Percentiles rank a stretch among this genome's conserved stretches.
Conservation (phyloP, 2,888 invertebrate species). For the Tanytarsus gracilentus region DNA sequence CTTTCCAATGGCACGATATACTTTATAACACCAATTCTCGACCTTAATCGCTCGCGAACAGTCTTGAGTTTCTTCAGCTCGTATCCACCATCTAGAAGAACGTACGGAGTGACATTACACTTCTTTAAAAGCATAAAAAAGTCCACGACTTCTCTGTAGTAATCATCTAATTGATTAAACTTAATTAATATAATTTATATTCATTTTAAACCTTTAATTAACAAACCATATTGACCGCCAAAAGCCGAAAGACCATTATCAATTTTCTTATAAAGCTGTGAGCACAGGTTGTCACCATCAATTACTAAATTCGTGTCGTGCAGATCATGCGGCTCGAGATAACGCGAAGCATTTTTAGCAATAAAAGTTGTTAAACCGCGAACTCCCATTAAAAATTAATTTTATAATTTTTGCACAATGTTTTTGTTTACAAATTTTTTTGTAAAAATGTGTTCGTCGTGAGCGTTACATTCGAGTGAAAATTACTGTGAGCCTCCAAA, state of each 20-base stretch:
- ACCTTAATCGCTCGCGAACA: constrained; percentile 48
- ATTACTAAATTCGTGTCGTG: constrained; percentile 62
- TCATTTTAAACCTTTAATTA: too few relatives aligned
- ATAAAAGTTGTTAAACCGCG: constrained; percentile 76
- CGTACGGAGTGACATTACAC: constrained; percentile 62
- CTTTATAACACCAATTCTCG: constrained; percentile 52
- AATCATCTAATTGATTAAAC: too few relatives aligned
- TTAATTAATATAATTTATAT: too few relatives aligned
- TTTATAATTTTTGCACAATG: constrained; percentile 30
- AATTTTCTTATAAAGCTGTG: constrained; percentile 56
- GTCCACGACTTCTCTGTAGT: constrained; percentile 51
- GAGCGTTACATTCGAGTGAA: too few relatives aligned
- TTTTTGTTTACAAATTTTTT: neutral
- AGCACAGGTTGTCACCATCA: constrained; percentile 70
- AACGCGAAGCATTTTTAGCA: constrained; percentile 53
- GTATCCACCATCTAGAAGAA: constrained; percentile 73
- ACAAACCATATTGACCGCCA: constrained; percentile 82
- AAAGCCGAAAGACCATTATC: constrained; percentile 60
- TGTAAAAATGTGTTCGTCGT: neutral
- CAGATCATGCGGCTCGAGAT: constrained; percentile 54
- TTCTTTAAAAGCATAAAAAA: constrained; percentile 61
- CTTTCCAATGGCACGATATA: constrained; percentile 50
- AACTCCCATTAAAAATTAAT: constrained; percentile 61
- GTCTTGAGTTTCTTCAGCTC: constrained; percentile 64
- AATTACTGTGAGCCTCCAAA: too few relatives aligned